Evolutionary conservation across 2,797 vertebrate species (phyloP).

Genomic region (Semotilus atromaculatus): DNA sequence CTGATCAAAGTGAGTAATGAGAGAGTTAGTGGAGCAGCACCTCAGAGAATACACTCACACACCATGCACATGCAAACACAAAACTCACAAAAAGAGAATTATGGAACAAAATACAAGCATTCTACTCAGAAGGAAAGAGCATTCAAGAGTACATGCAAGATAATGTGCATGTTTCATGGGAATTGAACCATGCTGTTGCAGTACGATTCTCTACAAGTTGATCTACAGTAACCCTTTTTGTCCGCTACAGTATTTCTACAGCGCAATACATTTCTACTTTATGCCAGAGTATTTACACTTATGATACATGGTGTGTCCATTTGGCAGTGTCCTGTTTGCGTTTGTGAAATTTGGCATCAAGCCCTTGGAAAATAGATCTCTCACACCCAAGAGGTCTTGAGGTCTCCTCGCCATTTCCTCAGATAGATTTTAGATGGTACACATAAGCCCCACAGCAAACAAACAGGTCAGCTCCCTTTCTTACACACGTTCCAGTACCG

Average conservation of each 20-base stretch:
- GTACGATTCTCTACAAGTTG: neutral
- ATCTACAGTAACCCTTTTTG: neutral
- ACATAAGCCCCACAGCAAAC: conserved; percentile 29
- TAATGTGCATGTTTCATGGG: neutral
- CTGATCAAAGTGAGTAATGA: conserved; percentile 71
- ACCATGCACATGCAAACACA: conserved; percentile 34
- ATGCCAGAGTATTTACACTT: conserved; percentile 29
- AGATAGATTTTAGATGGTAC: conserved; percentile 25
- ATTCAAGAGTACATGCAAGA: neutral
- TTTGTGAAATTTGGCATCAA: conserved; percentile 36
- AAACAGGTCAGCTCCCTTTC: conserved; percentile 20
- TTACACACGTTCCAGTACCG: neutral
- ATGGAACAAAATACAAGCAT: neutral
- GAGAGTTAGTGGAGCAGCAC: conserved; percentile 72
- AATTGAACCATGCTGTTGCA: neutral
- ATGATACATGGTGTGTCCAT: conserved; percentile 19
- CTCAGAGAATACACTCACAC: conserved; percentile 55
- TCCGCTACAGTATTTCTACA: conserved; percentile 12
- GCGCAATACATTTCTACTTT: neutral
- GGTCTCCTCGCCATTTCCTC: neutral
- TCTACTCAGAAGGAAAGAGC: neutral
- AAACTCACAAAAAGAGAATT: conserved; percentile 31
- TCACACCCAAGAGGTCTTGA: conserved; percentile 15
- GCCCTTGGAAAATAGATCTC: conserved; percentile 48
- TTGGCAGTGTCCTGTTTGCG: conserved; percentile 10